phyloP scores from a whole-genome alignment of 2,113 vertebrate species.

The Chlorodrepanis virens region DNA sequence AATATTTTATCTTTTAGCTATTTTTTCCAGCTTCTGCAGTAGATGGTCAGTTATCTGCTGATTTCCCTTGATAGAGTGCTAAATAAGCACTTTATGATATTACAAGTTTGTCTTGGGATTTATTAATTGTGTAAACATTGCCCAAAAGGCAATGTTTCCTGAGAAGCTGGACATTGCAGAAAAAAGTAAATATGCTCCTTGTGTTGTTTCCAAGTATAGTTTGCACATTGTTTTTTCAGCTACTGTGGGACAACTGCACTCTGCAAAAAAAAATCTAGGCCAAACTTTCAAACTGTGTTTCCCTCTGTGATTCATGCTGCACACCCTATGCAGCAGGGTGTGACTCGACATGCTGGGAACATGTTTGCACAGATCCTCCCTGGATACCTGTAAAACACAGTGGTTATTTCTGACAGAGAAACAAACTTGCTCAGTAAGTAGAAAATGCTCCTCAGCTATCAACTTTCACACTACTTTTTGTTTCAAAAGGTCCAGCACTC shows the following conservation, averaged over 20 bases:
- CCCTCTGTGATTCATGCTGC: slow-evolving; percentile 25
- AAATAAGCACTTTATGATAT: neutral
- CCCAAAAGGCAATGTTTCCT: neutral
- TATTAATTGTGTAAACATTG: neutral
- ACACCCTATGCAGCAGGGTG: slow-evolving; percentile 16
- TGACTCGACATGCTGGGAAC: slow-evolving; percentile 26
- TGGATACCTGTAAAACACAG: slow-evolving; percentile 38
- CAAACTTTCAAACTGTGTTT: slow-evolving; percentile 3
- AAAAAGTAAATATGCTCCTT: neutral
- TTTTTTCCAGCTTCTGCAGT: neutral
- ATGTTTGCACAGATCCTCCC: slow-evolving; percentile 37
- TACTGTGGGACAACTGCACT: neutral
- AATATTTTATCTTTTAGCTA: neutral
- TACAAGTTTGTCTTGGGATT: neutral
- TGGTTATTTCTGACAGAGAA: slow-evolving; percentile 17
- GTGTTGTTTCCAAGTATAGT: neutral
- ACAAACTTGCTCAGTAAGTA: neutral
- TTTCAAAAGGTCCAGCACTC: neutral
- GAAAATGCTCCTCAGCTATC: slow-evolving; percentile 8
- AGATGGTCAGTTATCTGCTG: neutral
- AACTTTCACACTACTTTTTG: neutral
- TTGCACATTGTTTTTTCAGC: neutral
- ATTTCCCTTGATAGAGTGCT: neutral
- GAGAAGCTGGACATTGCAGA: neutral
- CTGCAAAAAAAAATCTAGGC: neutral